A percentile compares a stretch with the other conserved stretches of the same genome.
phyloP scores from a whole-genome alignment of 2,797 vertebrate species.

The Oreochromis grahami region DNA sequence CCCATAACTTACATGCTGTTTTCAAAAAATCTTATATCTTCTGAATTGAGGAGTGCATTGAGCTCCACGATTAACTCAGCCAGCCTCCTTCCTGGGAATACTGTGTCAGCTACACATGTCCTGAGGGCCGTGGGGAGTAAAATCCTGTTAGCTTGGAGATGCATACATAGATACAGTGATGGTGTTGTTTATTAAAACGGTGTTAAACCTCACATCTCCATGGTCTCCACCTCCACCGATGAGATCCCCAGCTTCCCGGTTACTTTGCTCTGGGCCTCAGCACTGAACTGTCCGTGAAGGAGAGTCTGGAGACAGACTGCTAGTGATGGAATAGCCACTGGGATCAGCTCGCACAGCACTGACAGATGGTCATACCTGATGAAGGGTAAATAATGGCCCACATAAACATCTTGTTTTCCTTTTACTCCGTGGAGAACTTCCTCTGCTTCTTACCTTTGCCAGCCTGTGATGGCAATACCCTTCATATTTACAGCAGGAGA shows the following conservation, averaged over 20 bases:
- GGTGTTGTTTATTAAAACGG: background rate
- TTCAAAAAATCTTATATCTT: slow-evolving; percentile 70
- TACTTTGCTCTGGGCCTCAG: slow-evolving; percentile 47
- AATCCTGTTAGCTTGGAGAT: background rate
- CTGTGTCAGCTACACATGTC: background rate
- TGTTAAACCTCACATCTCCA: slow-evolving; percentile 52
- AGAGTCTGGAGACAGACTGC: slow-evolving; percentile 87
- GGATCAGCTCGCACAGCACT: slow-evolving; percentile 93
- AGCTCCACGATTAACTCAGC: slow-evolving; percentile 73
- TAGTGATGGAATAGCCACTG: slow-evolving; percentile 87
- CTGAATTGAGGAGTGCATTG: slow-evolving; percentile 57
- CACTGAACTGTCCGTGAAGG: slow-evolving; percentile 73
- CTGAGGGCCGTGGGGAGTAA: slow-evolving; percentile 23
- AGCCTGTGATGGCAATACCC: slow-evolving; percentile 91
- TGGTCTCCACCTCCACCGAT: slow-evolving; percentile 67
- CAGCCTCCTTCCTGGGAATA: slow-evolving; percentile 71
- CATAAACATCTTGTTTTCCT: background rate
- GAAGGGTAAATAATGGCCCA: background rate
- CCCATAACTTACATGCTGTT: slow-evolving; percentile 69
- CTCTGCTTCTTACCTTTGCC: slow-evolving; percentile 84
- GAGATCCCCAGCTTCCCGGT: slow-evolving; percentile 43
- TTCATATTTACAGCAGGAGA: slow-evolving; percentile 64
- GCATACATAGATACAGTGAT: background rate
- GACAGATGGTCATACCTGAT: slow-evolving; percentile 83
- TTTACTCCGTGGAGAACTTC: background rate